These are phyloP conservation scores for Eupithecia abbreviata DNA, from an alignment of 2,888 invertebrate species.

Conservation along the genomic window DNA sequence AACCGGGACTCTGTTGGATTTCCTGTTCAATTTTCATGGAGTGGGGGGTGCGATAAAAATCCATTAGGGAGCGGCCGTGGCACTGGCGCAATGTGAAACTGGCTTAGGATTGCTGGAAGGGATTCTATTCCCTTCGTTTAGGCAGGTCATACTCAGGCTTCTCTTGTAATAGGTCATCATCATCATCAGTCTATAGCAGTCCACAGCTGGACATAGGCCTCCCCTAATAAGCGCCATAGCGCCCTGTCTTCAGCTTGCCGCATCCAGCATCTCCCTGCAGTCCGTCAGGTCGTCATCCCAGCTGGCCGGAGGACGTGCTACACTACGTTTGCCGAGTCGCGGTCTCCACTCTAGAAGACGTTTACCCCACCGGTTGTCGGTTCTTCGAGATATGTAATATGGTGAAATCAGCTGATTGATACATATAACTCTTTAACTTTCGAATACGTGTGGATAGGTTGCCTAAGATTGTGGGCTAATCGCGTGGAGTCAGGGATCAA, in stretches of 20 bases:
- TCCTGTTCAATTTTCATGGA: constrained; percentile 77
- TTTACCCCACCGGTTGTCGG: too few relatives aligned
- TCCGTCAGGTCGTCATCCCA: too few relatives aligned
- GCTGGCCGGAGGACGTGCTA: too few relatives aligned
- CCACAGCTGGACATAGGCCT: too few relatives aligned
- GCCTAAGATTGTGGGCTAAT: neutral
- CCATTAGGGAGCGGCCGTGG: constrained; percentile 71
- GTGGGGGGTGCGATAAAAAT: constrained; percentile 73
- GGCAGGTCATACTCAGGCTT: neutral
- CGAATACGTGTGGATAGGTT: neutral
- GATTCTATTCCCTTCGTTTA: neutral
- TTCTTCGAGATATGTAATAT: neutral
- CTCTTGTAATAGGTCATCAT: neutral
- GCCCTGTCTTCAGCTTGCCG: too few relatives aligned
- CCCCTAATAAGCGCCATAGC: too few relatives aligned
- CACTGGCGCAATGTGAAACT: constrained; percentile 49
- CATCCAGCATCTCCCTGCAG: too few relatives aligned
- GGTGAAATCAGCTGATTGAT: neutral
- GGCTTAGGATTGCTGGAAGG: constrained; percentile 38
- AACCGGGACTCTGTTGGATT: constrained; percentile 73
- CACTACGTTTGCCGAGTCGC: too few relatives aligned
- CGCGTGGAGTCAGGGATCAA: neutral
- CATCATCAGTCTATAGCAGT: too few relatives aligned
- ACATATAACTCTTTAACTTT: neutral
- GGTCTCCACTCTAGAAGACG: too few relatives aligned